Base-by-base conservation (phyloP, 30 jellyfish, hydroid and myxozoan genomes). In the Chironex yamaguchii region DNA sequence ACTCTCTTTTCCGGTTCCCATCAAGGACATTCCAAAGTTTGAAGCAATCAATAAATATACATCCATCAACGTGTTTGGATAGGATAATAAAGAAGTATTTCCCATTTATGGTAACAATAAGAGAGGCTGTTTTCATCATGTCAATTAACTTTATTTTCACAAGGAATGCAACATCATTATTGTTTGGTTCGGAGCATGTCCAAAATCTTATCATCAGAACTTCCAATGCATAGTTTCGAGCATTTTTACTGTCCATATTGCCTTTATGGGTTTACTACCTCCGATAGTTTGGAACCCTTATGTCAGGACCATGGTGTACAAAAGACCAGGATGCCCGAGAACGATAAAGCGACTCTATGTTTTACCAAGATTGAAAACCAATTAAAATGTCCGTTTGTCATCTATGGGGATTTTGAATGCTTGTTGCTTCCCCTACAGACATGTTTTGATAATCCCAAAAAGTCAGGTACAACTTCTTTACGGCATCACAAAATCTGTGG, bases 381-480 rank as follows among this genome's bases (percentile, higher is more conserved):
- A n/a, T n/a, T n/a, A n/a, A n/a, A n/a, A 3, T 11, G 20, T 31
- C 82, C 82, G 30, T 83, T 83, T 52, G 93, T 83, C 20, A 67
- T 83, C 42, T 83, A 83, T 28, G 93, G 88, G 1, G 91, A 79
- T 32, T 65, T 68, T 13, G 90, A 71, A 50, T 79, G 80, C 21
- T 53, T 77, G 3, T 53, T 80, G 32, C 80, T 53, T 29, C 54
- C 29, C 70, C 51, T 75, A 25, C 54, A 48, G 1, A 67, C 34
- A 21, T 23, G 79, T 27, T 30, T 14, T 62, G 70, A 49, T 1
- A 33, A 54, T 54, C 29, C 63, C 29, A 54, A 34, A 0, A 25
- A 2, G 58, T 26, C 87, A 84, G 34, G 34, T 34, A 25, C 88
- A 1, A 28, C 30, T 27, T 81, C 33, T 27, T 52, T 24, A 26